phyloP scores from a whole-genome alignment of 2,797 vertebrate species.

The Chaenodraco wilsoni region DNA sequence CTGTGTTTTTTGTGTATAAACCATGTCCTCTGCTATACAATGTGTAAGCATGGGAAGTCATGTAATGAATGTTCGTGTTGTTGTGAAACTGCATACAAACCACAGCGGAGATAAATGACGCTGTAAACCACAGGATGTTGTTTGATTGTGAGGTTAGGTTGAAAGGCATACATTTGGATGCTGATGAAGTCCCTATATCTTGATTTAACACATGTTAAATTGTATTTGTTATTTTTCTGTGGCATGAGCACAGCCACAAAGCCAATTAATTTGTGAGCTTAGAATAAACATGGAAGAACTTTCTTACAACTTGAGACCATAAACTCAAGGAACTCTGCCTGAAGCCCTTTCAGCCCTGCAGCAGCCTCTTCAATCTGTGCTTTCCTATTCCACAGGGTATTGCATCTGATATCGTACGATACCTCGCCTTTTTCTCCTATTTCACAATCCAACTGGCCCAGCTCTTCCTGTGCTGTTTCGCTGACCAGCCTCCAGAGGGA shows the following conservation, averaged over 20 bases:
- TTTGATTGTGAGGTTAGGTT: slow-evolving; percentile 52
- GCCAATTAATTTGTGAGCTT: slow-evolving; percentile 38
- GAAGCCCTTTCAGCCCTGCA: background rate
- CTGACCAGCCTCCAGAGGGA: slow-evolving; percentile 87
- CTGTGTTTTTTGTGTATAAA: slow-evolving; percentile 69
- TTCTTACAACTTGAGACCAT: slow-evolving; percentile 27
- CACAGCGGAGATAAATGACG: slow-evolving; percentile 40
- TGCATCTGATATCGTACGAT: slow-evolving; percentile 81
- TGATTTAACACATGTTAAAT: slow-evolving; percentile 11
- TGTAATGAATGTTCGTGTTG: slow-evolving; percentile 23
- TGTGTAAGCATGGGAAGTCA: slow-evolving; percentile 51
- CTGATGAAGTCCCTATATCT: slow-evolving; percentile 22
- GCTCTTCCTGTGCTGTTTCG: slow-evolving; percentile 90
- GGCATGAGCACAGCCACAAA: slow-evolving; percentile 17
- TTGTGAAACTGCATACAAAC: slow-evolving; percentile 57
- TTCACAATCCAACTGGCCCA: slow-evolving; percentile 87
- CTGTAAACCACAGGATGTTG: slow-evolving; percentile 58
- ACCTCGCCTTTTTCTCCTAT: slow-evolving; percentile 88
- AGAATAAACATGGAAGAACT: slow-evolving; percentile 29
- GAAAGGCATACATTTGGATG: slow-evolving; percentile 27
- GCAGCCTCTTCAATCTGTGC: slow-evolving; percentile 6
- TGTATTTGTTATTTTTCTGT: slow-evolving; percentile 38
- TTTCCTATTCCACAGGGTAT: slow-evolving; percentile 83
- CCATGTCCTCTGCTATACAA: slow-evolving; percentile 58
- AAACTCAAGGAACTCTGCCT: slow-evolving; percentile 9